Evolutionary conservation across 2,797 vertebrate species (phyloP).

Genomic region (Hipposideros larvatus): DNA sequence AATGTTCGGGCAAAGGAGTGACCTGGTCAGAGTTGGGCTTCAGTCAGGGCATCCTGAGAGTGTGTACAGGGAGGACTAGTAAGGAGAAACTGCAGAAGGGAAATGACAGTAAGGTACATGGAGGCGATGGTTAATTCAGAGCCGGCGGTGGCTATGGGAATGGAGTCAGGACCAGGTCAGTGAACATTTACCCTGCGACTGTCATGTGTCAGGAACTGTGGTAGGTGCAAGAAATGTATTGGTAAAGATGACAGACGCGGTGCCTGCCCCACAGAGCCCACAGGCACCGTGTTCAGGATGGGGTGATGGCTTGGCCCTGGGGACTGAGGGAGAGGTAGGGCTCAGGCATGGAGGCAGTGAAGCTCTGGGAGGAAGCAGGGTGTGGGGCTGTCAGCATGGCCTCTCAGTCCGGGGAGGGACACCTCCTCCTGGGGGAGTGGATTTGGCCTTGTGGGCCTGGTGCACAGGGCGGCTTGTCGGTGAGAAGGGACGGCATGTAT

Average conservation of each 20-base stretch:
- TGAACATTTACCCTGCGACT: not conserved
- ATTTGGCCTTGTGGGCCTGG: not conserved
- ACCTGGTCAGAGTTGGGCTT: constrained; percentile 11
- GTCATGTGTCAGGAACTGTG: not conserved
- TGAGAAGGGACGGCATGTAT: not conserved
- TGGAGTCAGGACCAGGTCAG: not conserved
- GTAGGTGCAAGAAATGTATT: not conserved
- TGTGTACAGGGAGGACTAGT: not conserved
- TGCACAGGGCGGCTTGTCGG: fast-evolving
- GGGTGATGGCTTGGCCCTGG: not conserved
- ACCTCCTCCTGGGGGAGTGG: not conserved
- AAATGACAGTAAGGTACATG: not conserved
- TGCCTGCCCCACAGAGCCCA: not conserved
- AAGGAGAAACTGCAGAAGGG: not conserved
- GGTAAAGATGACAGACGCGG: not conserved
- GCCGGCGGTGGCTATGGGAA: not conserved
- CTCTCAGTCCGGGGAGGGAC: not conserved
- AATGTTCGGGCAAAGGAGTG: not conserved
- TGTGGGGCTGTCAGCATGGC: not conserved
- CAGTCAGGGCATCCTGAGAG: not conserved
- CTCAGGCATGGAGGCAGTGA: fast-evolving
- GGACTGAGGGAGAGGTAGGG: not conserved
- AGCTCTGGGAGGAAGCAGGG: not conserved
- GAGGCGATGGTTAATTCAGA: not conserved
- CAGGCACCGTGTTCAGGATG: not conserved